Evolutionary conservation across 2,113 vertebrate genomes (phyloP).

Genomic region (Pterocles burchelli): DNA sequence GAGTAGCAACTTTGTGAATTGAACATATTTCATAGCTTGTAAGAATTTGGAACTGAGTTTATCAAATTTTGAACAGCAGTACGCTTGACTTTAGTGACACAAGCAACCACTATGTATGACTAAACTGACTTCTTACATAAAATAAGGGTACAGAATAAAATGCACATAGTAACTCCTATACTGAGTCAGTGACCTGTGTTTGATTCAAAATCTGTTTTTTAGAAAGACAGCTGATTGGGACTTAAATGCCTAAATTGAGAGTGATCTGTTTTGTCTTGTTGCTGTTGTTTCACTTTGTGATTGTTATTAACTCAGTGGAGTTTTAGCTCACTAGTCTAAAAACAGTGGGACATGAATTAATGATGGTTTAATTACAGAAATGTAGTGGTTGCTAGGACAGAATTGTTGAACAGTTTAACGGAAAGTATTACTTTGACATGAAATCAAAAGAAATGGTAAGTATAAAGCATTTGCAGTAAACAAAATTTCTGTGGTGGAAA

Average conservation of each 20-base stretch:
- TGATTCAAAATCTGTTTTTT: background rate
- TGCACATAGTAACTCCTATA: background rate
- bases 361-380: background rate
- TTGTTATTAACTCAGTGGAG: background rate
- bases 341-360: background rate
- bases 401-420: background rate
- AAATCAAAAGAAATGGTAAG: background rate
- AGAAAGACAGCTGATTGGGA: background rate
- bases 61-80: background rate
- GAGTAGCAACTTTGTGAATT: background rate
- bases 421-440: background rate
- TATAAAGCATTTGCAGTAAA: background rate
- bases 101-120: background rate
- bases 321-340: background rate
- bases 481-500: background rate
- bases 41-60: background rate
- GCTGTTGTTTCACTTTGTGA: background rate
- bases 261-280: background rate
- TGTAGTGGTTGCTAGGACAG: background rate
- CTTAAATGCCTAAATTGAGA: background rate
- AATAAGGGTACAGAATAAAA: background rate
- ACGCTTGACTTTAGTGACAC: background rate
- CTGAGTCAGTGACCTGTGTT: background rate
- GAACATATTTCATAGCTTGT: background rate
- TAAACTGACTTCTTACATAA: background rate